Evolutionary conservation across 2,113 vertebrate genomes (phyloP).

Genomic region (Ailuropoda melanoleuca): DNA sequence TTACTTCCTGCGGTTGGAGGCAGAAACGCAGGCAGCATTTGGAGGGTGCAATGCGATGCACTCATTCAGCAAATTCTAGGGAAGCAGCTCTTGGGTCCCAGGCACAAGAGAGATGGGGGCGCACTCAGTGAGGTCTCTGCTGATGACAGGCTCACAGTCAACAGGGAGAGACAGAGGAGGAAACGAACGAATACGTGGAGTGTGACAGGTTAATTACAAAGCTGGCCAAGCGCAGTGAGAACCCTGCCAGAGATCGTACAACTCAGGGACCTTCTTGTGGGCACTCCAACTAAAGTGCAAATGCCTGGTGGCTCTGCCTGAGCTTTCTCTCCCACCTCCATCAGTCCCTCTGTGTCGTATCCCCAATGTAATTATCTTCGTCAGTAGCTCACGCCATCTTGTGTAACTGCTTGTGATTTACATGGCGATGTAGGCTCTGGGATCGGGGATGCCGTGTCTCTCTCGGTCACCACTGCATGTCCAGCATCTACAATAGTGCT

Average conservation of each 20-base stretch:
- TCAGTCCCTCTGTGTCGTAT: neutral
- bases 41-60: neutral
- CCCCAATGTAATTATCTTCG: neutral
- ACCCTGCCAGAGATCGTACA: neutral
- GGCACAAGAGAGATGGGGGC: neutral
- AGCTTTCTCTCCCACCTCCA: neutral
- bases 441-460: neutral
- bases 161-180: neutral
- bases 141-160: neutral
- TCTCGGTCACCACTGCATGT: neutral
- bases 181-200: neutral
- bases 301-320: neutral
- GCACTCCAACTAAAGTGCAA: neutral
- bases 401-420: neutral
- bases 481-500: neutral
- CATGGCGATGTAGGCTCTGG: neutral
- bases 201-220: neutral
- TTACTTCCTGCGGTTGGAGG: slow-evolving; percentile 14
- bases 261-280: neutral
- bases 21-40: neutral
- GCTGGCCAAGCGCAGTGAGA: neutral
- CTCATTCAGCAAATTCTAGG: slow-evolving; percentile 55
- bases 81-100: neutral
- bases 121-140: neutral
- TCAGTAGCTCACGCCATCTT: neutral